Base-by-base conservation (phyloP, 1,140 invertebrate genomes). In the Micrasema longulum region DNA sequence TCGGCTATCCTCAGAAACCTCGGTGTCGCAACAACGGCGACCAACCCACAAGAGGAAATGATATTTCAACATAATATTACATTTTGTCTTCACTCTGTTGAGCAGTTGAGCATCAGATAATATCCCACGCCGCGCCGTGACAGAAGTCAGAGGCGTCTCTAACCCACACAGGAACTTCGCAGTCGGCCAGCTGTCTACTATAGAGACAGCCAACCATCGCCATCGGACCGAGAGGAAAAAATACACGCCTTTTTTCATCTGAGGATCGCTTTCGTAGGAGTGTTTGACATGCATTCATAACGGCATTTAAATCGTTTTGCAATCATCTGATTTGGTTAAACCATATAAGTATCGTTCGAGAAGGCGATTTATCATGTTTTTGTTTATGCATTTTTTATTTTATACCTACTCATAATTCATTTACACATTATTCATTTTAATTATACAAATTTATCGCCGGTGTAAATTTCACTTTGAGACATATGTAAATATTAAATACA, bases 141-240 rank as follows among this genome's bases (percentile, higher is more conserved):
- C 10, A 50, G 12, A 14, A 50, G 47, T 41, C 47, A 23, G 16
- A 14, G 31, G 45, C 45, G 23, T 20, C 5, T 20, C 5, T 7
- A 62, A 12, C 57, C 57, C 57, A 62, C 57, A 22, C 57, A 6
- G 18, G 2, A 31, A 31, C n/a, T n/a, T n/a, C n/a, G n/a, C 20
- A 63, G 36, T 63, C 38, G 57, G 31, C 3, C 62, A 26, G 16
- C 20, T 48, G 62, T 47, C 62, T 31, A n/a, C n/a, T 64, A 64
- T 64, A 64, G 47, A 64, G 62, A 16, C 62, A 65, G 26, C 62
- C 23, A 14, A 14, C 2, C 53, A 10, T 14, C 53, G 14, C 53
- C 10, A 4, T 12, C 7, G 31, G 2, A n/a, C n/a, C 20, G 22
- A 23, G 43, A 12, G 12, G 41, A 2, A 43, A 43, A 43, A n/a